Conservation (phyloP, 2,888 invertebrate species). For the Charanyca ferruginea region DNA sequence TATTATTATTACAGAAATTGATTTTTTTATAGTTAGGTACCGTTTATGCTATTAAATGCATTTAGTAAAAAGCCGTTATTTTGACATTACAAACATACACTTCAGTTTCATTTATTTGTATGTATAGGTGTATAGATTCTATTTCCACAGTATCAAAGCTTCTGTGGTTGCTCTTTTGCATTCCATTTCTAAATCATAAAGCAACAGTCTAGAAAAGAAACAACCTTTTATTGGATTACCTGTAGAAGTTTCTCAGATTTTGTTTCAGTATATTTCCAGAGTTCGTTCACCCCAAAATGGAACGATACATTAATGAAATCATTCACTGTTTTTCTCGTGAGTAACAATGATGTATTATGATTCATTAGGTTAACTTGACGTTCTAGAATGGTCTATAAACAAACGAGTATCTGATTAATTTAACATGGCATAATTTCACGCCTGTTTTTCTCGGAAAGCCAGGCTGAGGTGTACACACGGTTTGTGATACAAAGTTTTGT, state of each 20-base stretch:
- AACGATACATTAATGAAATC: slow-evolving; percentile 19
- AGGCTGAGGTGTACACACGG: neutral
- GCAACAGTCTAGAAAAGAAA: neutral
- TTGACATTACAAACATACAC: too few relatives aligned
- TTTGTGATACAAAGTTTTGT: neutral
- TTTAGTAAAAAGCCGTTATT: too few relatives aligned
- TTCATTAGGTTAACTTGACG: slow-evolving; percentile 22
- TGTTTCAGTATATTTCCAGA: neutral
- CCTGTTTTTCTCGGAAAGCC: neutral
- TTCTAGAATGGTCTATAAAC: neutral
- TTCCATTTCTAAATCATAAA: slow-evolving; percentile 16
- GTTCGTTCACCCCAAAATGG: slow-evolving; percentile 19
- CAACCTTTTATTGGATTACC: neutral
- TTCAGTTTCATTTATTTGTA: too few relatives aligned
- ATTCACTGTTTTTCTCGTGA: slow-evolving; percentile 15
- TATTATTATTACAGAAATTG: too few relatives aligned
- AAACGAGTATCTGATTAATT: neutral
- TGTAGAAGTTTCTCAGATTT: slow-evolving; percentile 4
- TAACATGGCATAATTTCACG: neutral
- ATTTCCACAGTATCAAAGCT: slow-evolving; percentile 5
- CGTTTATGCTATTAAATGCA: too few relatives aligned
- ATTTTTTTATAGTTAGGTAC: too few relatives aligned
- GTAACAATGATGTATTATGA: slow-evolving; percentile 16
- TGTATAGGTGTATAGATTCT: too few relatives aligned
- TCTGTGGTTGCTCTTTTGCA: slow-evolving; percentile 11